Base-by-base conservation (phyloP, 1,140 invertebrate species). In the Drosophila sechellia region DNA sequence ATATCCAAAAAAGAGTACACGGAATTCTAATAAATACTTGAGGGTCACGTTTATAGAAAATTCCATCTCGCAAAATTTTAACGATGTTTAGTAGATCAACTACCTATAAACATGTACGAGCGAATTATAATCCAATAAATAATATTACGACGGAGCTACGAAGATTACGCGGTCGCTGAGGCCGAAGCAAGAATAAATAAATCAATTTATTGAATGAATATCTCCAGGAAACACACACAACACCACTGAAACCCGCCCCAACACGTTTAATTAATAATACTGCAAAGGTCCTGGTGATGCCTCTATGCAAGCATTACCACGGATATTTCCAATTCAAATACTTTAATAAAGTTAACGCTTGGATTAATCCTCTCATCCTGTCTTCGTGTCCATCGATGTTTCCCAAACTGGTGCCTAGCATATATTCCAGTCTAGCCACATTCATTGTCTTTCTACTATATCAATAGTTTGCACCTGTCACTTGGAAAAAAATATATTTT, bases 271-370 rank as follows among this genome's bases (percentile, higher is more conserved):
- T 50, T 37, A 71, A 66, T 43, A 31, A 42, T 34, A 39, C 25
- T 39, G 35, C 49, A 61, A 74, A 39, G 42, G 31, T 75, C 50
- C 52, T 45, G 43, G 58, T 34, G 45, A 63, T 61, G 69, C 34
- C 31, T 54, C 31, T 63, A 73, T 34, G 59, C 50, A 42, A 20
- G 49, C 57, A 60, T 80, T 37, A 46, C 46, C 53, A 48, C 35
- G 45, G 46, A 72, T 50, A 72, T 59, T 52, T 71, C 53, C 56
- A 73, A 60, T 60, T 70, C 27, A 80, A 61, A 56, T 79, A 71
- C 52, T 65, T 60, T 31, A 80, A 81, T 81, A 81, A 77, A 81
- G 66, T 81, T 76, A 80, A 57, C 65, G 72, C 72, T 75, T 75
- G 72, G 53, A 75, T 75, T 57, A 65, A 57, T 56, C 61, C 20